Percentiles rank a stretch among this genome's conserved stretches.
Conservation (phyloP, 2,113 vertebrate genomes). For the Lanius collurio region DNA sequence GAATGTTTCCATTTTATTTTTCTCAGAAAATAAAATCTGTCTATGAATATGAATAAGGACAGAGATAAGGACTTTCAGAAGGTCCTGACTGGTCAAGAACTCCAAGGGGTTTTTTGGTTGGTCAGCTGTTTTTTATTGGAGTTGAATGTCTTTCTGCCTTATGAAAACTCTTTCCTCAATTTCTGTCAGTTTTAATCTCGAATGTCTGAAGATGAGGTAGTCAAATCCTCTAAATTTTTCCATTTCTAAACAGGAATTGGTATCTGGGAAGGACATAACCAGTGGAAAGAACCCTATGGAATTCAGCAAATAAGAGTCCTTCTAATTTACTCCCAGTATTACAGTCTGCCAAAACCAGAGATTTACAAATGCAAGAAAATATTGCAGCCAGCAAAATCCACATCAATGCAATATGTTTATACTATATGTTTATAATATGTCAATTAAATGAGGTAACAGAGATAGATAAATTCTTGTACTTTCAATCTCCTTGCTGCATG, state of each 20-base stretch:
- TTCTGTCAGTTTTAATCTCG: not conserved
- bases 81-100: not conserved
- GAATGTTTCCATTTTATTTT: not conserved
- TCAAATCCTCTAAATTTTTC: not conserved
- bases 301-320: not conserved
- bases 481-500: not conserved
- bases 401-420: not conserved
- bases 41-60: not conserved
- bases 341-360: not conserved
- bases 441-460: not conserved
- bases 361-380: not conserved
- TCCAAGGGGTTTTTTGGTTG: rapidly evolving
- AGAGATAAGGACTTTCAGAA: not conserved
- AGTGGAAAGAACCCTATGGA: not conserved
- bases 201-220: not conserved
- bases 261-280: not conserved
- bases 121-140: not conserved
- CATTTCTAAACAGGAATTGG: not conserved
- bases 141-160: not conserved
- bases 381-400: not conserved
- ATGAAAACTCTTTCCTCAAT: not conserved
- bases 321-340: not conserved
- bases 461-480: not conserved
- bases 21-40: not conserved
- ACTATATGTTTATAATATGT: not conserved